Evolutionary conservation across 2,888 invertebrate genomes (phyloP), one percentile per base, ranked within the genome.

Genomic region (Conops quadrifasciatus): DNA sequence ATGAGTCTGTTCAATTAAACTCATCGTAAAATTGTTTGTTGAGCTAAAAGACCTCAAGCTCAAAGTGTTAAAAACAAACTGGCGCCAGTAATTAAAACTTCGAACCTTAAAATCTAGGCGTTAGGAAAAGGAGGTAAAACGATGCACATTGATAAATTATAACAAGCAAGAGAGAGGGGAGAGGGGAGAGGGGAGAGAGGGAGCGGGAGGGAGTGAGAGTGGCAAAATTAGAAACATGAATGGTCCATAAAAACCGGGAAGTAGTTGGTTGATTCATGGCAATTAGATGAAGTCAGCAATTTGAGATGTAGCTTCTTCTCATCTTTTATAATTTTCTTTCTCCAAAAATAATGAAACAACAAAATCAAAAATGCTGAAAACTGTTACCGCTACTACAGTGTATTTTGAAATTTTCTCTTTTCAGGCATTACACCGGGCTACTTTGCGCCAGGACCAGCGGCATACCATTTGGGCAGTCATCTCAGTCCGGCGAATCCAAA

Each of bases 391-490:
- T 67, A 47, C 30, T 36, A 51, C 36, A 30, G 26, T 13, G 45
- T 64, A 47, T 30, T 69, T 24, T 53, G 19, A 9, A 15, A 11
- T 67, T 30, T 24, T 63, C 74, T 72, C 71, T 15, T 81, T 82
- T 74, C 79, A 86, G 86, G 86, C 77, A 86, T 86, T 75, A 83
- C 86, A 77, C 86, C 86, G 75, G 84, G 86, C 76, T 86, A 86
- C 80, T 86, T 86, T 77, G 84, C 86, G 72, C 85, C 86, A 74
- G 86, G 85, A 72, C 86, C 85, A 80, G 86, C 86, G 78, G 85
- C 86, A 80, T 86, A 86, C 83, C 86, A 86, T 77, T 82, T 86
- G 82, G 85, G 86, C 80, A 86, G 86, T 78, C 86, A 86, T 82
- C 82, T 86, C 78, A 81, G 84, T 76, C 85, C 86, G 78, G 79